phyloP scores from a whole-genome alignment of 1,140 invertebrate genomes.

The Rhynchophorus ferrugineus region DNA sequence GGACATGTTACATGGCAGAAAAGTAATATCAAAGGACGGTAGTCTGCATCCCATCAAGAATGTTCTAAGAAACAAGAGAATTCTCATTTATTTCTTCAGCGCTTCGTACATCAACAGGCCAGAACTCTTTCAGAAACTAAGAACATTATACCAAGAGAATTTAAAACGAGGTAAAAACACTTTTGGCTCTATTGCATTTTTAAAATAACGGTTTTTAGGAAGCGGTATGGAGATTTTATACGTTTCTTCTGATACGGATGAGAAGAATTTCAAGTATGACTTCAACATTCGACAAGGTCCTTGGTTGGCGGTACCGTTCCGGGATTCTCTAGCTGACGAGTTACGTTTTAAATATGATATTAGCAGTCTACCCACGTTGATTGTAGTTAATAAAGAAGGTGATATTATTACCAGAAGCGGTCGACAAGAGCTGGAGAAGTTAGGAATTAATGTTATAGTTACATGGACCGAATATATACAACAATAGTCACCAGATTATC shows the following conservation, averaged over 20 bases:
- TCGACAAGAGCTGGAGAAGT: conserved; percentile 15
- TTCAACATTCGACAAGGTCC: conserved; percentile 21
- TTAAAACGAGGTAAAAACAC: conserved; percentile 13
- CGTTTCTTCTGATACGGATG: conserved; percentile 20
- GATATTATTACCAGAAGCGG: conserved; percentile 21
- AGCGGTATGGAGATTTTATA: conserved; percentile 22
- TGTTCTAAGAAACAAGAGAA: conserved; percentile 17
- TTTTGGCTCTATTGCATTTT: not conserved
- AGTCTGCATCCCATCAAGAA: conserved; percentile 8
- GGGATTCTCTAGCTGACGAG: conserved; percentile 7
- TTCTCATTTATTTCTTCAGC: conserved; percentile 21
- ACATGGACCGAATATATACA: conserved; percentile 25
- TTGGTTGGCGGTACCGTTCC: conserved; percentile 22
- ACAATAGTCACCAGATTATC: too few relatives aligned
- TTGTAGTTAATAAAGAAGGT: conserved; percentile 21
- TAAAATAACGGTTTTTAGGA: not conserved
- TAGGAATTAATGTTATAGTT: conserved; percentile 20
- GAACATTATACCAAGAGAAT: conserved; percentile 20
- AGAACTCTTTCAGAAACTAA: conserved; percentile 16
- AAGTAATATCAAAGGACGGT: conserved; percentile 17
- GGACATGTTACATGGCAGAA: conserved; percentile 22
- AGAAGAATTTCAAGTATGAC: conserved; percentile 11
- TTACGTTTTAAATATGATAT: conserved; percentile 19
- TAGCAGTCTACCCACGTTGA: conserved; percentile 14
- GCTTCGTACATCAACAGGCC: conserved; percentile 17